These are phyloP conservation scores for Lithosia quadra DNA, from an alignment of 2,888 invertebrate genomes.

Conservation along the genomic window DNA sequence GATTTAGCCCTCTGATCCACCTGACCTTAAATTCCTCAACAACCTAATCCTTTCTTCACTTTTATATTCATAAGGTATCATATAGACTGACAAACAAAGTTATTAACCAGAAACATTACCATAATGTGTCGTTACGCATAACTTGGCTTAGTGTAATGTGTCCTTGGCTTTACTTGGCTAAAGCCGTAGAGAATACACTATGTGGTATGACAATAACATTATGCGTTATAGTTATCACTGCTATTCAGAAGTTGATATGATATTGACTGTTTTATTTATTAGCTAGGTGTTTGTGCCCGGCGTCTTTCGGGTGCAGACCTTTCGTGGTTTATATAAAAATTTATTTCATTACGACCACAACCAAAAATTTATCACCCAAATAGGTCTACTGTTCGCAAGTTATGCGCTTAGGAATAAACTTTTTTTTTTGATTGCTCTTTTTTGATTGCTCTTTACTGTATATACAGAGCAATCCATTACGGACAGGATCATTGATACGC, in stretches of 20 bases:
- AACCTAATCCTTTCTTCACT: not conserved
- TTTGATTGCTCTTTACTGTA: no score
- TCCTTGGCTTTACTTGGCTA: slow-evolving; percentile 11
- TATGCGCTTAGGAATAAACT: no score
- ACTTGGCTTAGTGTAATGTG: slow-evolving; percentile 20
- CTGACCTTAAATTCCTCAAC: not conserved
- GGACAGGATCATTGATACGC: no score
- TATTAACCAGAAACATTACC: slow-evolving; percentile 27
- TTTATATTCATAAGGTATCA: slow-evolving; percentile 9
- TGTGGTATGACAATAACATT: slow-evolving; percentile 18
- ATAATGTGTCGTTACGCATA: slow-evolving; percentile 27
- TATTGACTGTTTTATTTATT: no score
- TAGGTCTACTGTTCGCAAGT: no score
- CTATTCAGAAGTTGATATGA: not conserved
- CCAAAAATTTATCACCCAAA: no score
- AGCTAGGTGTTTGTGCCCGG: no score
- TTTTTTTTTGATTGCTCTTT: no score
- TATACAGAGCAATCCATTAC: no score
- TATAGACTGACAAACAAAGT: slow-evolving; percentile 22
- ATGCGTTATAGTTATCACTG: slow-evolving; percentile 18
- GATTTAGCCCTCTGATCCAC: not conserved
- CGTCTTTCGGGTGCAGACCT: no score
- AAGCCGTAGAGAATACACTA: slow-evolving; percentile 7
- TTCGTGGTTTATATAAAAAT: no score
- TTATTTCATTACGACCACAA: no score